Conservation (phyloP, 1,140 invertebrate genomes). For the Apis mellifera region DNA sequence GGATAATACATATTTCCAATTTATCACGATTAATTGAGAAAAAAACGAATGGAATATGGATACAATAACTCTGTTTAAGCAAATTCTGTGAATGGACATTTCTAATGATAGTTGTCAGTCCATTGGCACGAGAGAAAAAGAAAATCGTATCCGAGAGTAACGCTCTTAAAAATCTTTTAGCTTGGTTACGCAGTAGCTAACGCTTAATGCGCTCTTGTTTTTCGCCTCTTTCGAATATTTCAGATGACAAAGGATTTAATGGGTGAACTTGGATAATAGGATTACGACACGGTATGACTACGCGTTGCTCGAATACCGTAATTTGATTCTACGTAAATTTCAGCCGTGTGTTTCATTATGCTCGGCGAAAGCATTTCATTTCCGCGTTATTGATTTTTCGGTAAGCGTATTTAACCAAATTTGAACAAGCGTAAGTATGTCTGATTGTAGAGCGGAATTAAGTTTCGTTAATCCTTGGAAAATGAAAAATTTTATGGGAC, state of each 20-base stretch:
- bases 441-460: neutral
- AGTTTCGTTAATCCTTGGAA: neutral
- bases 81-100: neutral
- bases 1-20: too few relatives aligned
- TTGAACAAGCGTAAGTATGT: too few relatives aligned
- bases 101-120: too few relatives aligned
- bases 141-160: neutral
- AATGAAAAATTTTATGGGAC: too few relatives aligned
- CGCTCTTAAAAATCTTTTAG: neutral
- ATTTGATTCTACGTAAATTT: neutral
- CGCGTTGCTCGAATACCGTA: neutral
- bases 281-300: neutral
- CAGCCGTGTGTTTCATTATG: neutral
- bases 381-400: neutral
- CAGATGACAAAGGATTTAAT: neutral
- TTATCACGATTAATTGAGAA: too few relatives aligned
- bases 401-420: neutral
- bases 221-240: neutral
- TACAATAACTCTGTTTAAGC: neutral
- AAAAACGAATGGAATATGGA: neutral
- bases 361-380: neutral
- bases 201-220: neutral
- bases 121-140: neutral
- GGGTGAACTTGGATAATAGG: neutral
- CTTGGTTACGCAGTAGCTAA: too few relatives aligned